Base-by-base conservation (phyloP, 2,797 vertebrate genomes). In the Sorex maritimensis region DNA sequence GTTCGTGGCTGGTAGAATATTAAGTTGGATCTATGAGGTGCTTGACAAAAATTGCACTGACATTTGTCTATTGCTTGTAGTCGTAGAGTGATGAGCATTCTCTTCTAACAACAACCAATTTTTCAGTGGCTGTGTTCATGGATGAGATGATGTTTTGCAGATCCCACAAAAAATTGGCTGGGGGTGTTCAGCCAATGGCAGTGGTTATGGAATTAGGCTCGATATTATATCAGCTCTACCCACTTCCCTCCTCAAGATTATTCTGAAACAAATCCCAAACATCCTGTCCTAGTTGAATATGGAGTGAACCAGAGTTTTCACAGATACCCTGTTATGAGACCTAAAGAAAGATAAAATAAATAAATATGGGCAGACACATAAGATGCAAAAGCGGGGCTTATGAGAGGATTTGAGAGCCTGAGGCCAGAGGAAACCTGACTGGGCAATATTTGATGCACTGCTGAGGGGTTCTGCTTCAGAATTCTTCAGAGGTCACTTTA, bases 261-360 rank as follows among this genome's bases (percentile, higher is more conserved):
- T 85, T 81, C 23, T 88, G 86, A 94, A 63, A n/a, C 23, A 81
- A 75, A 72, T 90, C 17, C 49, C 69, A 92, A 67, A 65, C 46
- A 71, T 88, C 46, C n/a, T 34, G 69, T 93, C 44, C 5, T 34
- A 30, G 86, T 80, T 80, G 79, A 63, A 63, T 61, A 49, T 52
- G 2, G n/a, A 13, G 19, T 65, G n/a, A 41, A 34, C 46, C 7
- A 24, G 34, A 77, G 19, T 69, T 81, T 79, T 68, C 78, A 21
- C 65, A 88, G 65, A 90, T n/a, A 88, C 77, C 15, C 72, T 81
- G 65, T 19, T 81, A 61, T 87, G 67, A 75, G 26, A 13, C 4
- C 4, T 4, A 30, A 21, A 75, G 49, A 28, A 87, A 58, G 30
- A 49, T 28, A 49, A 61, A 55, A 41, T 11, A 61, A 73, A 65